Conservation (phyloP, 2,888 invertebrate species). For the Neria commutata region DNA sequence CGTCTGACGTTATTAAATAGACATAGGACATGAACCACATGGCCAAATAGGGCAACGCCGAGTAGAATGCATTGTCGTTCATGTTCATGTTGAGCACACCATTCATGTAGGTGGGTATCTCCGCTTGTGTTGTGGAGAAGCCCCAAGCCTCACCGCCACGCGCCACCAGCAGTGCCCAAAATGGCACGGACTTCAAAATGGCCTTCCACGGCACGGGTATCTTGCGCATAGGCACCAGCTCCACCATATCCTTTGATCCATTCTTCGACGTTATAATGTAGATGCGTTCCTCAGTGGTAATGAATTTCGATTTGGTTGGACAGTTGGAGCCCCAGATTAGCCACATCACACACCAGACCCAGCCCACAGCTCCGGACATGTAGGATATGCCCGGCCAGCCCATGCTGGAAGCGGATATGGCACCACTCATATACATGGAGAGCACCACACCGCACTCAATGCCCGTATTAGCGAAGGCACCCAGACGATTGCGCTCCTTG, state of each 20-base stretch:
- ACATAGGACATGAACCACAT: conserved; percentile 62
- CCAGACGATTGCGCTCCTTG: conserved; percentile 66
- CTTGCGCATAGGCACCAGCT: conserved; percentile 39
- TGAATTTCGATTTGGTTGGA: conserved; percentile 65
- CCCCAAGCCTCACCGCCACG: conserved; percentile 74
- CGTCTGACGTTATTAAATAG: conserved; percentile 62
- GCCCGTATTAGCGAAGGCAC: conserved; percentile 66
- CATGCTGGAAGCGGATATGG: conserved; percentile 64
- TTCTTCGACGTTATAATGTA: conserved; percentile 66
- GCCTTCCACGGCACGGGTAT: conserved; percentile 68
- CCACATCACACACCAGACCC: conserved; percentile 66
- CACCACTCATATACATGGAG: conserved; percentile 69
- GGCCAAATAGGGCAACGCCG: conserved; percentile 64
- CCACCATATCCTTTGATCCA: conserved; percentile 27
- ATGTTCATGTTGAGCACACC: conserved; percentile 69
- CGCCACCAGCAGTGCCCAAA: conserved; percentile 65
- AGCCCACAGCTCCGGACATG: conserved; percentile 64
- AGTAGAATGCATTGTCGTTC: conserved; percentile 63
- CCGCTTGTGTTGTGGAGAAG: conserved; percentile 70
- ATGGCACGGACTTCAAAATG: conserved; percentile 71
- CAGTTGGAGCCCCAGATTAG: conserved; percentile 66
- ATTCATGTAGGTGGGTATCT: conserved; percentile 70
- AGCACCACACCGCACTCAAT: conserved; percentile 73
- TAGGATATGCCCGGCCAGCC: conserved; percentile 76
- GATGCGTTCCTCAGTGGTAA: conserved; percentile 65